Evolutionary conservation across 37 sponge, comb jelly and placozoan genomes (phyloP), one percentile per base, ranked within the genome.

Genomic region (Axinella damicornis): DNA sequence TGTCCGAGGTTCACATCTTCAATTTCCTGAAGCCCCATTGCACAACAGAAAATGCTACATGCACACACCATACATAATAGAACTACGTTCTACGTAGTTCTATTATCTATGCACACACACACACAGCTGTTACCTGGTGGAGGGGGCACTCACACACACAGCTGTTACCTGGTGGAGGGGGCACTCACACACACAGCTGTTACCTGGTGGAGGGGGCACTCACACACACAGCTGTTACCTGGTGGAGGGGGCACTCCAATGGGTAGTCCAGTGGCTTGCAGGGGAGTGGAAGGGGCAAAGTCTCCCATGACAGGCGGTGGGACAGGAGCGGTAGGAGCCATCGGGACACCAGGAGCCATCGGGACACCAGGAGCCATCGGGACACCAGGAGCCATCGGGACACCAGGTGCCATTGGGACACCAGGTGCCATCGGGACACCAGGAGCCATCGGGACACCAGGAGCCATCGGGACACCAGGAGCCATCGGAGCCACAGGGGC

Each of bases 351-450:
- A 40, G 57, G 55, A 18, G 69, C 55, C 68, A 68, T 53, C 1
- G 81, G 81, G 9, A 69, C 69, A 58, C 30, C 37, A 20, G 81
- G 81, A 40, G 87, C 63, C 13, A 73, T 56, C 17, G 87, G 80
- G 13, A 76, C 81, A 67, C 61, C 56, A 2, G 82, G 82, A 27
- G 88, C 71, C 30, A 65, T 39, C 30, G 88, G 88, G 30, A 70
- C 72, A 12, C 36, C 31, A 2, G 68, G 71, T 2, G 83, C 59
- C 41, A 53, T 78, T 57, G 80, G 84, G n/a, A n/a, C n/a, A n/a
- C n/a, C n/a, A n/a, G n/a, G 76, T 21, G 55, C 58, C 41, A 65
- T 37, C 11, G 86, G 76, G 25, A 61, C 28, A 30, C 11, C 66
- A 40, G 57, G 55, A 18, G 69, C 55, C 68, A 68, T 53, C 1